Base-by-base conservation (phyloP, 2,797 vertebrate genomes). In the Xenopus petersii region DNA sequence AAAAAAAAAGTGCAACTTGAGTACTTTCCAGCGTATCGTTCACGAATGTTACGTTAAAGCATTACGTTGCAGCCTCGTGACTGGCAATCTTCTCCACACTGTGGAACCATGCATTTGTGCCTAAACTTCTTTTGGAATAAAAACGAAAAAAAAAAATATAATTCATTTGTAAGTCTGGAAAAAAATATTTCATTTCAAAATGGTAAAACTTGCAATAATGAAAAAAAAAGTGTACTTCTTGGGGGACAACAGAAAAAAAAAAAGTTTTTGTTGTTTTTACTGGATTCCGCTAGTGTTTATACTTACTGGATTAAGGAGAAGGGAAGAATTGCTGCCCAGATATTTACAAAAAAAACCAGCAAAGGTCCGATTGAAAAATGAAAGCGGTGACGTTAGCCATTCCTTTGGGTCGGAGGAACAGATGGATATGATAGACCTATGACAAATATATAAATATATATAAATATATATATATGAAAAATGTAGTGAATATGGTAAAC, bases 31-130 rank as follows among this genome's bases (percentile, higher is more conserved):
- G 94, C 94, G 94, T 94, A 95, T 96, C 94, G 94, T 13, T 84
- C 86, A 83, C 86, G 88, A 92, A 91, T 89, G 93, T 93, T 91
- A 83, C 87, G 21, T 21, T 21, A 21, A 80, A 87, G 83, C 85
- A 84, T 89, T 86, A 88, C 81, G 86, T 87, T 86, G 84, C 85
- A 89, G 92, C 90, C 86, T 81, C 84, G 88, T 90, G 91, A 93
- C 92, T 91, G 92, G 93, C 93, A 93, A 93, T 93, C 92, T 90
- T 88, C 88, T 93, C 93, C 94, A 92, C 92, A 91, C 93, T 92
- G 93, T 94, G 94, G 94, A 94, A 89, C 89, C 89, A 88, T 93
- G 90, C 93, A 94, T 94, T 93, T 92, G 94, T 96, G 95, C 94
- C 94, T 96, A 93, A 90, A 88, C 91, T 91, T 90, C 92, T 90